Base-by-base conservation (phyloP, 1,140 invertebrate genomes). In the Mamestra configurata region DNA sequence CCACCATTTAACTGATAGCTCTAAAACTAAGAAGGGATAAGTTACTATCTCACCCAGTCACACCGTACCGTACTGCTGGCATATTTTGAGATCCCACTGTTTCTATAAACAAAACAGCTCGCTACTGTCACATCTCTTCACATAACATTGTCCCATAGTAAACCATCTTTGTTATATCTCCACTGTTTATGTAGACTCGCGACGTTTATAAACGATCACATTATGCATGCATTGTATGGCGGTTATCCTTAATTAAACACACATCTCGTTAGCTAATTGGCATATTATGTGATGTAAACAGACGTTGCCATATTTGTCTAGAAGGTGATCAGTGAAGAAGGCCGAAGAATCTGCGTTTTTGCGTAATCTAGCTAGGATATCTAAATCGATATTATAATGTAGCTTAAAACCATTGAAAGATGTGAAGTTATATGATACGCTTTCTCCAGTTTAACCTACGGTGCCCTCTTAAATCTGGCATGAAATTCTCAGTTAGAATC, bases 211-310 rank as follows among this genome's bases (percentile, higher is more conserved):
- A 68, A 68, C 64, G 64, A 22, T 49, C 11, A 15, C 27, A 68
- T 68, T 68, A 68, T 68, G 64, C 20, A 27, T 68, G 37, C 64
- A 46, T 68, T 68, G 64, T 68, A 68, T 64, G 11, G 3, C 20
- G 5, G 8, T 46, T 68, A 46, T 68, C 64, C 40, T 43, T 68
- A 68, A 68, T 68, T 68, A 68, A 68, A 68, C 49, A 68, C 27
- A 15, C 64, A 68, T 68, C 31, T 40, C 18, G 35, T 55, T 61
- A 61, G 35, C 24, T 68, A 68, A 68, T 8, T 68, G 64, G 18
- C 37, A 15, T 43, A 20, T 22, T 11, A 18, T 31, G 15, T 61
- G 13, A 61, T 61, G 57, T 1, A 27, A 61, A n/a, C n/a, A 22
- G 53, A 55, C 18, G 57, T 15, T 35, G 57, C 57, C 57, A 35